Conservation (phyloP, 2,888 invertebrate species). For the Tolmerus cingulatus region DNA sequence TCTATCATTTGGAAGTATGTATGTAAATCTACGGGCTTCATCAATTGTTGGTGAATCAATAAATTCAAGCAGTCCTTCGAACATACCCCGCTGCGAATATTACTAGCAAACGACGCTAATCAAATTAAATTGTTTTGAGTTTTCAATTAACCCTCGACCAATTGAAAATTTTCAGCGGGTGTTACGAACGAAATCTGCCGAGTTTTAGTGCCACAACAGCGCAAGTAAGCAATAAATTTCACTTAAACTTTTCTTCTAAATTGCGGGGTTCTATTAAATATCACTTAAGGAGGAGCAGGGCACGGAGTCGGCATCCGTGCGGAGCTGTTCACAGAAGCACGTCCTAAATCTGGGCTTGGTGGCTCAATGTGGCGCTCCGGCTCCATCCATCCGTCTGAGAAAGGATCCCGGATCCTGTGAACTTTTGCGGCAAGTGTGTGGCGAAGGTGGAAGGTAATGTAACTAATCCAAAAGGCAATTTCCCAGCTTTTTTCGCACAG, state of each 20-base stretch:
- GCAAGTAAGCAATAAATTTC: conserved; percentile 34
- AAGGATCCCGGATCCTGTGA: not conserved
- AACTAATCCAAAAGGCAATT: conserved; percentile 40
- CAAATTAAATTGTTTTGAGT: conserved; percentile 40
- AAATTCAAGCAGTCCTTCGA: not conserved
- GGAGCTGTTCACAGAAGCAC: not conserved
- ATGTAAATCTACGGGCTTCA: not conserved
- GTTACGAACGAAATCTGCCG: not conserved
- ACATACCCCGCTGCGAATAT: not conserved
- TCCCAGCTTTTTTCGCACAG: not conserved
- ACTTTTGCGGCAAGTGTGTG: not conserved
- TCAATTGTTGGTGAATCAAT: conserved; percentile 18
- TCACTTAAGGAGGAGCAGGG: conserved; percentile 30
- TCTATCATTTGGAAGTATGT: conserved; percentile 19
- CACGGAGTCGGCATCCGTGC: not conserved
- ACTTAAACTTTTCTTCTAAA: conserved; percentile 40
- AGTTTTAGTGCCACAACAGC: conserved; percentile 8
- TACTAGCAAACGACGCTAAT: conserved; percentile 27
- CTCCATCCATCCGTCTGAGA: not conserved
- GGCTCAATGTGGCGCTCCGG: not conserved
- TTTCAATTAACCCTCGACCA: conserved; percentile 37
- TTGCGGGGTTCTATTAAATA: conserved; percentile 30
- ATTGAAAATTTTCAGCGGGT: conserved; percentile 23
- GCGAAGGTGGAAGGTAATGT: not conserved
- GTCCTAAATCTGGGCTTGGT: conserved; percentile 3